These are phyloP conservation scores for Brachionus rubens DNA, from an alignment of 1,140 invertebrate species.

Conservation along the genomic window DNA sequence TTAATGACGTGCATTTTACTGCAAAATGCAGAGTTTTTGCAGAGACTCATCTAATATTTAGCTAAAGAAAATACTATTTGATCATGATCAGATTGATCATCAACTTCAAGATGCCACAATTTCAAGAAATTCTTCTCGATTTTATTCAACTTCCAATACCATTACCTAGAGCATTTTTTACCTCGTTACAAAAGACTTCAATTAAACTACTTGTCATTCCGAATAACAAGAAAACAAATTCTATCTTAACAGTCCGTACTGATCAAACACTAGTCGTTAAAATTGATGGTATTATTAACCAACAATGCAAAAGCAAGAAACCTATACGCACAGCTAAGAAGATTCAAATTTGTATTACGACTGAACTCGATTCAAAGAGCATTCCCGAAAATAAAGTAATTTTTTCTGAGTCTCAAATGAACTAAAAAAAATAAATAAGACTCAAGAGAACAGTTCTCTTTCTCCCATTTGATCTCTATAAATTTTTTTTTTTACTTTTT, in stretches of 20 bases:
- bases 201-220: slow-evolving; percentile 33
- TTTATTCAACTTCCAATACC: slow-evolving; percentile 38
- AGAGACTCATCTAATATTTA: too few relatives aligned
- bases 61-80: too few relatives aligned
- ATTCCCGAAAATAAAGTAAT: slow-evolving; percentile 40
- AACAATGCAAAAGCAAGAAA: slow-evolving; percentile 2
- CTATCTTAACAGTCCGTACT: slow-evolving; percentile 13
- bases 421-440: too few relatives aligned
- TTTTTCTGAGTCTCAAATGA: neutral
- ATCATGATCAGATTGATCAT: too few relatives aligned
- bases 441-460: too few relatives aligned
- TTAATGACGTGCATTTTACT: too few relatives aligned
- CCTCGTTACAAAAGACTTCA: slow-evolving; percentile 27
- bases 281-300: slow-evolving; percentile 46
- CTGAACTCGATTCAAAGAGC: slow-evolving; percentile 35
- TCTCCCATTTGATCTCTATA: too few relatives aligned
- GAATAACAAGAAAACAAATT: slow-evolving; percentile 34
- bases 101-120: too few relatives aligned
- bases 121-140: slow-evolving; percentile 33
- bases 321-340: slow-evolving; percentile 20
- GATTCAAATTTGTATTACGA: slow-evolving; percentile 24
- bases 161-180: slow-evolving; percentile 41
- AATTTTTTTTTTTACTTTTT: neutral
- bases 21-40: too few relatives aligned
- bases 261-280: slow-evolving; percentile 40